Evolutionary conservation across 2,113 vertebrate genomes (phyloP).

Genomic region (Rissa tridactyla): DNA sequence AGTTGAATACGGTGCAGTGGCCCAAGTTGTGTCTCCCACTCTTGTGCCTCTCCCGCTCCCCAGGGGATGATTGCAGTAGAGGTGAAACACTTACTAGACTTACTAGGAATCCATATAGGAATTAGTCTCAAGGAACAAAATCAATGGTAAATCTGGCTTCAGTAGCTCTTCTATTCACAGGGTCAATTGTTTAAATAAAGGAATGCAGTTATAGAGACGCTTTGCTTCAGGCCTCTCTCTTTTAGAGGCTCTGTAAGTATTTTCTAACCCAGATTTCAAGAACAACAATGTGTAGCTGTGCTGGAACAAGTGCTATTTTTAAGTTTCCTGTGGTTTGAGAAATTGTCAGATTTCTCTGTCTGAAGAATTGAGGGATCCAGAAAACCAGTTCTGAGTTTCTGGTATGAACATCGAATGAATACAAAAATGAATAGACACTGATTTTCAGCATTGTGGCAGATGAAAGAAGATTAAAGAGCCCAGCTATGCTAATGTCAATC

Average conservation of each 20-base stretch:
- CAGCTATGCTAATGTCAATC: not conserved
- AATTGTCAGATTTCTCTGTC: slow-evolving; percentile 51
- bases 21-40: not conserved
- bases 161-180: not conserved
- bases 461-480: slow-evolving; percentile 12
- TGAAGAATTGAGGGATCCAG: slow-evolving; percentile 39
- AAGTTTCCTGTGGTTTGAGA: slow-evolving; percentile 60
- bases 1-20: not conserved
- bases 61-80: not conserved
- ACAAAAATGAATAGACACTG: not conserved
- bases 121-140: not conserved
- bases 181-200: slow-evolving; percentile 5
- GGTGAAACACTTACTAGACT: not conserved
- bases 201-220: not conserved
- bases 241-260: not conserved
- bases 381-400: slow-evolving; percentile 25
- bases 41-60: not conserved
- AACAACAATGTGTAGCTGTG: slow-evolving; percentile 35
- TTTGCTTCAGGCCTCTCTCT: not conserved
- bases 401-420: not conserved
- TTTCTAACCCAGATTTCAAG: slow-evolving; percentile 59
- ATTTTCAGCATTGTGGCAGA: not conserved
- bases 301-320: slow-evolving; percentile 62
- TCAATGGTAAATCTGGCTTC: not conserved
- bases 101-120: not conserved